phyloP scores from a whole-genome alignment of 2,888 invertebrate genomes.

The Bellardia bayeri region DNA sequence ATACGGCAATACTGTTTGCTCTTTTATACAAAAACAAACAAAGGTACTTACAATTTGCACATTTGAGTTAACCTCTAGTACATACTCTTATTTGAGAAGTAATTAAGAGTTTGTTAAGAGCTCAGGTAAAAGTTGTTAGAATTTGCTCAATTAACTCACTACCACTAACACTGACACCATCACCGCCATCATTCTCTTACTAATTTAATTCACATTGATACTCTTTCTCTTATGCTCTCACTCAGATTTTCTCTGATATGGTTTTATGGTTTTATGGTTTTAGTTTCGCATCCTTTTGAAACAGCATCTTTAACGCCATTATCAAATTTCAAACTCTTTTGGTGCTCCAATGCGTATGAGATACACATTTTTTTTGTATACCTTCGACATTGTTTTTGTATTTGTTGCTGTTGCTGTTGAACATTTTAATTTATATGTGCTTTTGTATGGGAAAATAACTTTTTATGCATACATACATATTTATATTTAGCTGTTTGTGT shows the following conservation, averaged over 20 bases:
- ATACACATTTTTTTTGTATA: slow-evolving; percentile 31
- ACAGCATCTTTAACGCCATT: slow-evolving; percentile 51
- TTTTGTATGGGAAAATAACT: neutral
- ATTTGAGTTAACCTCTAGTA: slow-evolving; percentile 25
- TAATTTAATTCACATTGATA: neutral
- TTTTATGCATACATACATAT: neutral
- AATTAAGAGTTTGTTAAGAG: slow-evolving; percentile 67
- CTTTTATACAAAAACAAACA: slow-evolving; percentile 10
- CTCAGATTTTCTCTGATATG: neutral
- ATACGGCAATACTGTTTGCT: slow-evolving; percentile 25
- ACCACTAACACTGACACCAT: neutral
- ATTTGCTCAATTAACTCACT: slow-evolving; percentile 59
- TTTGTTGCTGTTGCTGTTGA: neutral
- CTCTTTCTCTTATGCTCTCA: slow-evolving; percentile 27
- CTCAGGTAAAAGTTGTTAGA: slow-evolving; percentile 29
- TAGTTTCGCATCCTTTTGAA: slow-evolving; percentile 2
- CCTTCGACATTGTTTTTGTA: neutral
- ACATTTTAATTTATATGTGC: slow-evolving; percentile 9
- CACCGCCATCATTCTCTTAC: neutral
- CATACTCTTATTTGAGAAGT: slow-evolving; percentile 64
- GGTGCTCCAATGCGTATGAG: slow-evolving; percentile 70
- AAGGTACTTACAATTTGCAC: neutral
- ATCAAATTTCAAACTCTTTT: slow-evolving; percentile 63
- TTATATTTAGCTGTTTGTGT: neutral
- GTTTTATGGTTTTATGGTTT: too few relatives aligned